Evolutionary conservation across 1,140 invertebrate genomes (phyloP).

Genomic region (Prorops nasuta): DNA sequence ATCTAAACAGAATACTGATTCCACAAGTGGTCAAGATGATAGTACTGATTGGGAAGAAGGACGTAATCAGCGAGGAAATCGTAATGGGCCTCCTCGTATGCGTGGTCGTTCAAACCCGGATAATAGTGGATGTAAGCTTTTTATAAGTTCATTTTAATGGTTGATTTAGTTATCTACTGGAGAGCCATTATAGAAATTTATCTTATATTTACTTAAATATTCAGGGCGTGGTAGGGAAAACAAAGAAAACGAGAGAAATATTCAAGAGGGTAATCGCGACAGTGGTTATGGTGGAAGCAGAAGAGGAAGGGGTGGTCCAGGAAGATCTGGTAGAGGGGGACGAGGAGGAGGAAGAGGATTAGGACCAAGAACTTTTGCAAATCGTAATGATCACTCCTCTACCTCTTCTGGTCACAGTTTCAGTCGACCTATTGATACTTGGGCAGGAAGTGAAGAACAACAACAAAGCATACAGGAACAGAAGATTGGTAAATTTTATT

Average conservation of each 20-base stretch:
- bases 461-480: conserved; percentile 46
- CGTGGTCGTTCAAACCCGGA: conserved; percentile 54
- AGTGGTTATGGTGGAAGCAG: conserved; percentile 54
- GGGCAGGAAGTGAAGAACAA: conserved; percentile 54
- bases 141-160: neutral
- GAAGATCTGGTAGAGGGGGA: conserved; percentile 58
- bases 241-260: conserved; percentile 63
- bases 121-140: conserved; percentile 54
- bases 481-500: conserved; percentile 44
- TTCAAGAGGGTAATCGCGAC: conserved; percentile 51
- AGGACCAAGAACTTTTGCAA: conserved; percentile 58
- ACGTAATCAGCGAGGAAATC: conserved; percentile 51
- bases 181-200: neutral
- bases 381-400: conserved; percentile 46
- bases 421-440: conserved; percentile 53
- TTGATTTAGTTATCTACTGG: neutral
- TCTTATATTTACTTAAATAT: neutral
- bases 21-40: conserved; percentile 40
- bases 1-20: conserved; percentile 50
- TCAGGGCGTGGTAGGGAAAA: conserved; percentile 61
- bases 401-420: conserved; percentile 45
- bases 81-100: conserved; percentile 54
- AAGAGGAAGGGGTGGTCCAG: conserved; percentile 59
- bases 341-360: conserved; percentile 61
- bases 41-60: conserved; percentile 57